These are phyloP conservation scores for Germaria angustata DNA, from an alignment of 2,888 invertebrate species.

Conservation along the genomic window DNA sequence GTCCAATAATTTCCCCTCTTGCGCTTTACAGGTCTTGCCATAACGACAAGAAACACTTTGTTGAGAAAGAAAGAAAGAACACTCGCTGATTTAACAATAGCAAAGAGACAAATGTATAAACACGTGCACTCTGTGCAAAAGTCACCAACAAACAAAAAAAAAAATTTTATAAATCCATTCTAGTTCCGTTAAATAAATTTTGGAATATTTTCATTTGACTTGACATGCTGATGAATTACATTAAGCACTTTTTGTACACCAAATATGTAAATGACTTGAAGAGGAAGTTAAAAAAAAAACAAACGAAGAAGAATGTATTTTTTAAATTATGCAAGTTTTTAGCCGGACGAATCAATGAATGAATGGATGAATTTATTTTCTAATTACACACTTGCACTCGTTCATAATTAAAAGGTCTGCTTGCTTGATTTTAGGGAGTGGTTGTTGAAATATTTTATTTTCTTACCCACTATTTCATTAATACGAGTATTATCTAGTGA, in stretches of 20 bases:
- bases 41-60: too few relatives aligned
- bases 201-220: not conserved
- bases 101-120: too few relatives aligned
- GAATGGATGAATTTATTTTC: conserved; percentile 23
- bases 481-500: not conserved
- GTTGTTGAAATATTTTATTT: conserved; percentile 11
- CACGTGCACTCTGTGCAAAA: too few relatives aligned
- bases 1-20: too few relatives aligned
- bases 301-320: not conserved
- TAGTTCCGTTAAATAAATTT: not conserved
- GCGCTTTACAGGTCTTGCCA: too few relatives aligned
- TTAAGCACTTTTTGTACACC: not conserved
- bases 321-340: conserved; percentile 26
- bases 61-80: too few relatives aligned
- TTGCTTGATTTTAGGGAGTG: conserved; percentile 52
- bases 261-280: conserved; percentile 32
- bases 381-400: conserved; percentile 41
- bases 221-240: not conserved
- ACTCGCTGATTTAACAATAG: too few relatives aligned
- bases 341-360: conserved; percentile 3
- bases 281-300: conserved; percentile 10
- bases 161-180: not conserved
- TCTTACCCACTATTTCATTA: conserved; percentile 9
- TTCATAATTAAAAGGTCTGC: conserved; percentile 36
- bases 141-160: too few relatives aligned